phyloP scores from a whole-genome alignment of 2,113 vertebrate genomes.

The Potamarius usumacintae region DNA sequence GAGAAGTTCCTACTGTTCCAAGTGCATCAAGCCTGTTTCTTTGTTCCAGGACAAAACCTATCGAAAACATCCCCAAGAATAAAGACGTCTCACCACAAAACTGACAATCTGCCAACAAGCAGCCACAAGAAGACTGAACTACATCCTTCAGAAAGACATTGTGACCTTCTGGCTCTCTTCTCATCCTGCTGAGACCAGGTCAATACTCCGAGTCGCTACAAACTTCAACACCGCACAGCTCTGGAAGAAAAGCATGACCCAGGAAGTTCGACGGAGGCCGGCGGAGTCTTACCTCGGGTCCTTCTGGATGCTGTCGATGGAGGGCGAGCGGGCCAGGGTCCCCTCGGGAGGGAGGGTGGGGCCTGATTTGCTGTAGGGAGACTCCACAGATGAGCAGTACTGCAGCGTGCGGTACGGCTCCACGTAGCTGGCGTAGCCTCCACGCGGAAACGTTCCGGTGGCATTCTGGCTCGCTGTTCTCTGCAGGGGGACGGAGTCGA shows the following conservation, averaged over 20 bases:
- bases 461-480: constrained; percentile 91
- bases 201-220: background rate
- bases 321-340: constrained; percentile 93
- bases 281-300: constrained; percentile 89
- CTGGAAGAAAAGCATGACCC: background rate
- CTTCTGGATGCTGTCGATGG: constrained; percentile 99
- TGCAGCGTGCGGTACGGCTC: constrained; percentile 97
- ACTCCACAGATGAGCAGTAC: constrained; percentile 97
- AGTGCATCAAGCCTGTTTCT: background rate
- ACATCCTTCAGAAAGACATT: background rate
- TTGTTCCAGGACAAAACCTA: background rate
- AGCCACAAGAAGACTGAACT: background rate
- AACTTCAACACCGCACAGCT: background rate
- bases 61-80: background rate
- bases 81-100: background rate
- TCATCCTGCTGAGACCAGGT: constrained; percentile 4
- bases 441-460: constrained; percentile 88
- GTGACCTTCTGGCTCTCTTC: background rate
- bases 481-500: constrained; percentile 99
- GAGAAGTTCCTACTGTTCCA: background rate
- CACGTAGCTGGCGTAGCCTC: constrained; percentile 88
- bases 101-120: background rate
- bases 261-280: background rate
- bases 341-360: constrained; percentile 95
- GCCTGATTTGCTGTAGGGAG: constrained; percentile 98